A percentile compares a stretch with the other conserved stretches of the same genome.
Conservation (phyloP, 2,797 vertebrate species). For the Rhinella marina region DNA sequence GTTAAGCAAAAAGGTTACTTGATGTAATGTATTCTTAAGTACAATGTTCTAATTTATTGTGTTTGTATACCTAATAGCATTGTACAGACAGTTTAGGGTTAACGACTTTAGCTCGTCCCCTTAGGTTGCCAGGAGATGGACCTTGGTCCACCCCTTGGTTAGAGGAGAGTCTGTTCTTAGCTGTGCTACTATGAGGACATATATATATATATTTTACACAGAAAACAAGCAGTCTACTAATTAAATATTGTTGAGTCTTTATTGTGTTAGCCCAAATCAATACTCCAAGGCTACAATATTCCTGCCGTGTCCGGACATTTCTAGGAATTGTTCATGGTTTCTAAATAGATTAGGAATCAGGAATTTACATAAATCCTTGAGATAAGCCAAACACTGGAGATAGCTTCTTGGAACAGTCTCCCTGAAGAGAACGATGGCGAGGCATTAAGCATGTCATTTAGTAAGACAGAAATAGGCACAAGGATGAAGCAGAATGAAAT, state of each 20-base stretch:
- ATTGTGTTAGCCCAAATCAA: slow-evolving; percentile 34
- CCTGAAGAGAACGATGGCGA: neutral
- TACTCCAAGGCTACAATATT: slow-evolving; percentile 28
- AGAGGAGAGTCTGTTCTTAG: no score
- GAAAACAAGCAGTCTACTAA: neutral
- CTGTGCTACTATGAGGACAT: no score
- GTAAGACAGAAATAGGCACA: neutral
- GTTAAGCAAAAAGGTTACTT: no score
- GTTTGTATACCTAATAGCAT: no score
- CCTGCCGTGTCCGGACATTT: slow-evolving; percentile 18
- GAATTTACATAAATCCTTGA: slow-evolving; percentile 41
- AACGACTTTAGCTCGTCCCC: no score
- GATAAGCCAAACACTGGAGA: neutral
- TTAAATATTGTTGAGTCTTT: slow-evolving; percentile 10
- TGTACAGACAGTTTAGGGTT: no score
- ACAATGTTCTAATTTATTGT: no score
- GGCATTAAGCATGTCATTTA: neutral
- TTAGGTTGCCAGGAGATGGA: no score
- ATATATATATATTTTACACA: no score
- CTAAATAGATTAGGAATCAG: slow-evolving; percentile 14
- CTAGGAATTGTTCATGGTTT: slow-evolving; percentile 44
- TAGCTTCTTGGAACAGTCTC: slow-evolving; percentile 17
- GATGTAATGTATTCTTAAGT: no score
- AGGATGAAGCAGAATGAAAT: slow-evolving; percentile 10
- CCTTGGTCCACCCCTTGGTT: no score